Base-by-base conservation (phyloP, 1,140 invertebrate genomes). In the Ylistrum balloti region DNA sequence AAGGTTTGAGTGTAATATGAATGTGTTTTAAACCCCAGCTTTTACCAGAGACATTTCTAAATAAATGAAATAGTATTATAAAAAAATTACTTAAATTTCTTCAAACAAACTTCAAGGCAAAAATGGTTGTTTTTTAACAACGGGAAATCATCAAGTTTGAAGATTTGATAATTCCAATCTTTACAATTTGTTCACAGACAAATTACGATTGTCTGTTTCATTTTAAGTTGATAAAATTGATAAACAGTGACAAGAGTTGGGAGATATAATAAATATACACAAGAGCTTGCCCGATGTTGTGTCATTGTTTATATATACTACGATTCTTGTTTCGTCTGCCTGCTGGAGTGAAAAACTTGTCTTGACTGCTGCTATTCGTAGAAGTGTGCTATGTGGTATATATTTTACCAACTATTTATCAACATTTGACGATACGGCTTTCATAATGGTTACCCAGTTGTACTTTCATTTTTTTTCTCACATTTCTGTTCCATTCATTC, bases 191-290 rank as follows among this genome's bases (percentile, higher is more conserved):
- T 74, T n/a, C 22, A 17, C n/a, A 74, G 56, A 74, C 56, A 74
- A 74, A 74, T 74, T 74, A 74, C 56, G 15, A 74, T 28, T 74
- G 22, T 74, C 56, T 74, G 56, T n/a, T 74, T 74, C 22, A 74
- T 74, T 74, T 74, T 28, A 74, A 74, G 56, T 74, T 74, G 56
- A 74, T 74, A 74, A 74, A 74, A n/a, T 5, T 74, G 56, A 74
- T 74, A 74, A 74, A 74, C 20, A 74, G 28, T 7, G 41, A 74
- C 56, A n/a, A 56, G 35, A 38, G 35, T 38, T 28, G 56, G 1
- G 56, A 28, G n/a, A 5, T 74, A n/a, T n/a, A n/a, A n/a, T n/a
- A n/a, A n/a, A n/a, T n/a, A 74, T 28, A 74, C 28, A 74, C 56
- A 28, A 7, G 0, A 17, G 13, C 0, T 28, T 74, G 20, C 3